phyloP scores from a whole-genome alignment of 53 echinoderm and acorn worm species.

The Holothuria scabra region DNA sequence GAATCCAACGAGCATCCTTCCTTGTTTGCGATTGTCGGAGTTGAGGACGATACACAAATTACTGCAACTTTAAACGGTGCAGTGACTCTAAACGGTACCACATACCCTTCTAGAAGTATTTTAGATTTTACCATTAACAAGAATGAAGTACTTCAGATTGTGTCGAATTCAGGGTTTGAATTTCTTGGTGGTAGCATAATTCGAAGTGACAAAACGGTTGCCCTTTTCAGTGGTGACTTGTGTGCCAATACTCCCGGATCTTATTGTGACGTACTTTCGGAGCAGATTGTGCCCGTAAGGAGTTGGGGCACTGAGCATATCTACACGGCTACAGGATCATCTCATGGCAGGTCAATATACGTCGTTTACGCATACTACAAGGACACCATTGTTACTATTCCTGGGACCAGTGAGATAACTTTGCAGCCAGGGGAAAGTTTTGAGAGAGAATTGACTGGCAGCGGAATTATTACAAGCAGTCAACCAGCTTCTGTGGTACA shows the following conservation, averaged over 20 bases:
- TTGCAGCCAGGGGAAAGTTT: constrained; percentile 57
- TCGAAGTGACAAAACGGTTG: constrained; percentile 60
- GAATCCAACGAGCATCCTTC: background rate
- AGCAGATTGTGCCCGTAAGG: constrained; percentile 63
- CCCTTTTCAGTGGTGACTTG: constrained; percentile 58
- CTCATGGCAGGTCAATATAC: constrained; percentile 46
- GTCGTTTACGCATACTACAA: constrained; percentile 54
- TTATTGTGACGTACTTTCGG: constrained; percentile 53
- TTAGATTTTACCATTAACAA: constrained; percentile 41
- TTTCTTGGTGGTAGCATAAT: constrained; percentile 64
- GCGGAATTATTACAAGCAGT: constrained; percentile 59
- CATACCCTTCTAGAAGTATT: constrained; percentile 52
- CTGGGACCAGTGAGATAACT: constrained; percentile 10
- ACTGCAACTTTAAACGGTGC: constrained; percentile 40
- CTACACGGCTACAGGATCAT: constrained; percentile 44
- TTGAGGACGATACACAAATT: constrained; percentile 45
- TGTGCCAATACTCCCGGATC: constrained; percentile 52
- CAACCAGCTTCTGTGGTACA: constrained; percentile 60
- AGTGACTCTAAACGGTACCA: constrained; percentile 53
- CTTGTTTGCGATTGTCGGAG: constrained; percentile 21
- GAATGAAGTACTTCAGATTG: constrained; percentile 64
- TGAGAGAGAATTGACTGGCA: constrained; percentile 54
- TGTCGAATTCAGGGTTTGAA: background rate
- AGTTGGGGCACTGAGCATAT: constrained; percentile 69
- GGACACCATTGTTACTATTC: constrained; percentile 32